Evolutionary conservation across 2,888 invertebrate genomes (phyloP).

Genomic region (Dysmachus trigonus): DNA sequence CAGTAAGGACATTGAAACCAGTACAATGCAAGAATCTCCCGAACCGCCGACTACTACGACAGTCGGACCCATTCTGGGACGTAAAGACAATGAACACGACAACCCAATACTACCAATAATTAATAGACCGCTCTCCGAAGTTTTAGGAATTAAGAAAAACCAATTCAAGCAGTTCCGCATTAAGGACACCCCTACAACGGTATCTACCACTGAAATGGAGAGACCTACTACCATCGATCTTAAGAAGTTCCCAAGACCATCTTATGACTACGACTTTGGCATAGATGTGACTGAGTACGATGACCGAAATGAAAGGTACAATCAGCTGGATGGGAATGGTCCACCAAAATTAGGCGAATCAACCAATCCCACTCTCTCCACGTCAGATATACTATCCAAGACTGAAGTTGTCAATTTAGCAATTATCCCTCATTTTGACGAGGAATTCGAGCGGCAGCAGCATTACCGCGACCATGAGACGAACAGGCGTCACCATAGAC

Average conservation of each 20-base stretch:
- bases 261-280: conserved; percentile 62
- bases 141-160: conserved; percentile 64
- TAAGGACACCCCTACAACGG: conserved; percentile 58
- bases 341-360: conserved; percentile 22
- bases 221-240: conserved; percentile 41
- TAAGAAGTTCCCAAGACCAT: conserved; percentile 47
- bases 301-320: conserved; percentile 55
- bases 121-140: conserved; percentile 64
- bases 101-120: conserved; percentile 64
- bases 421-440: conserved; percentile 64
- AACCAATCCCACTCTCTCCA: conserved; percentile 45
- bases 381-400: conserved; percentile 58
- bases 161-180: conserved; percentile 64
- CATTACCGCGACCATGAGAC: conserved; percentile 57
- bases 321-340: conserved; percentile 27
- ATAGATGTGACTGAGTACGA: conserved; percentile 61
- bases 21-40: conserved; percentile 49
- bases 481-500: conserved; percentile 56
- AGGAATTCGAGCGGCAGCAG: conserved; percentile 60
- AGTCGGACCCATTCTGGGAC: not conserved
- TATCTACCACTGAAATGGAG: conserved; percentile 52
- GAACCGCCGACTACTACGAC: conserved; percentile 46
- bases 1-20: conserved; percentile 49
- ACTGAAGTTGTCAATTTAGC: conserved; percentile 64
- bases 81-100: conserved; percentile 33